Evolutionary conservation across 2,888 invertebrate species (phyloP), one percentile per base, ranked within the genome.

Genomic region (Acrobasis suavella): DNA sequence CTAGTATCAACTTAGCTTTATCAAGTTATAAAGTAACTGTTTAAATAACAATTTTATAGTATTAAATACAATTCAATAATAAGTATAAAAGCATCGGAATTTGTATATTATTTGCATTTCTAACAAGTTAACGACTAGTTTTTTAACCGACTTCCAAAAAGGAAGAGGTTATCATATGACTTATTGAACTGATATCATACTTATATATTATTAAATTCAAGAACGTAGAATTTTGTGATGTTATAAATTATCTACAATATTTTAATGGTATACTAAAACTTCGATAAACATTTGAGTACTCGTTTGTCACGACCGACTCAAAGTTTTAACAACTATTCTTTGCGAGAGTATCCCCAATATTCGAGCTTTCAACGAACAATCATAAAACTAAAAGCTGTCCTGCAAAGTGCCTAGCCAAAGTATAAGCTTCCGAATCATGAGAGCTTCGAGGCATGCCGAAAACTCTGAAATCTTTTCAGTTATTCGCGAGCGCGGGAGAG

Each of bases 401-500:
- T 61, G 65, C 64, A 70, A 68, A 72, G 67, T 67, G 39, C 39
- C 17, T 39, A 61, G 63, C 62, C 60, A 61, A 63, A 50, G 55
- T 69, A 70, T 70, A 46, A 55, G 49, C 62, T 52, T 14, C 70
- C 64, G 67, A 65, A 68, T 68, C 64, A 62, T 67, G 67, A 73
- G 72, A 75, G 74, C 75, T 72, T 14, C 22, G 32, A 50, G 17
- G n/a, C 15, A 12, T 46, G 58, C 64, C 65, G 55, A 56, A 56
- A 51, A 55, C 42, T 64, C 69, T 72, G 69, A 72, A 77, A 69
- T 70, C 81, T 84, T 46, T 46, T 86, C 86, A 88, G 88, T 88
- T 71, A 73, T 74, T 76, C 83, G 81, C 83, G 79, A 72, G 72
- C 73, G 78, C 74, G 75, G 62, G 71, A 32, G 76, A 76, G 66